These are phyloP conservation scores for Euschistus heros DNA, from an alignment of 1,140 invertebrate genomes.

Conservation along the genomic window DNA sequence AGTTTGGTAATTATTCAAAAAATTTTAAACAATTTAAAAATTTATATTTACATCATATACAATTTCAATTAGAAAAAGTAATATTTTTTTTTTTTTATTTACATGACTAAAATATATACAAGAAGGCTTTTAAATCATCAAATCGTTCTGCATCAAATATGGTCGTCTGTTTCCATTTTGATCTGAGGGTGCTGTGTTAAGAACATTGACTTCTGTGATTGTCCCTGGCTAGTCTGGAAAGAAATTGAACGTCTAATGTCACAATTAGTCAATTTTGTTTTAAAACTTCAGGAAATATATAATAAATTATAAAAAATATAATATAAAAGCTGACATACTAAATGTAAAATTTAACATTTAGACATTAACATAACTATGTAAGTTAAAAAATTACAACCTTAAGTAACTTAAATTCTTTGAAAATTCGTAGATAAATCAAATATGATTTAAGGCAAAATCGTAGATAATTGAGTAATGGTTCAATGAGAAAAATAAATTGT, in stretches of 20 bases:
- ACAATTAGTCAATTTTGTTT: too few species aligned
- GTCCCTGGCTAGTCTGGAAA: not conserved
- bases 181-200: not conserved
- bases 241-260: too few species aligned
- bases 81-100: too few species aligned
- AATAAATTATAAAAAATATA: not conserved
- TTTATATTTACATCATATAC: too few species aligned
- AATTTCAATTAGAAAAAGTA: too few species aligned
- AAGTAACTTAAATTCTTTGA: not conserved
- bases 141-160: not conserved
- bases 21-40: too few species aligned
- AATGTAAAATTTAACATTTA: not conserved
- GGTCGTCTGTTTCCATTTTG: not conserved
- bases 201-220: not conserved
- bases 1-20: too few species aligned
- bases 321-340: not conserved
- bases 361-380: not conserved
- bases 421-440: too few species aligned
- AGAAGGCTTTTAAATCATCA: not conserved
- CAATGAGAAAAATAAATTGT: too few species aligned
- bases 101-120: not conserved
- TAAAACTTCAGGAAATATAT: not conserved
- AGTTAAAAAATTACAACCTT: not conserved
- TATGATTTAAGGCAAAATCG: too few species aligned
- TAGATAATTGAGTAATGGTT: too few species aligned